A percentile compares a stretch with the other conserved stretches of the same genome.
These are phyloP conservation scores for Eristalis arbustorum DNA, from an alignment of 2,888 invertebrate species.

Conservation along the genomic window DNA sequence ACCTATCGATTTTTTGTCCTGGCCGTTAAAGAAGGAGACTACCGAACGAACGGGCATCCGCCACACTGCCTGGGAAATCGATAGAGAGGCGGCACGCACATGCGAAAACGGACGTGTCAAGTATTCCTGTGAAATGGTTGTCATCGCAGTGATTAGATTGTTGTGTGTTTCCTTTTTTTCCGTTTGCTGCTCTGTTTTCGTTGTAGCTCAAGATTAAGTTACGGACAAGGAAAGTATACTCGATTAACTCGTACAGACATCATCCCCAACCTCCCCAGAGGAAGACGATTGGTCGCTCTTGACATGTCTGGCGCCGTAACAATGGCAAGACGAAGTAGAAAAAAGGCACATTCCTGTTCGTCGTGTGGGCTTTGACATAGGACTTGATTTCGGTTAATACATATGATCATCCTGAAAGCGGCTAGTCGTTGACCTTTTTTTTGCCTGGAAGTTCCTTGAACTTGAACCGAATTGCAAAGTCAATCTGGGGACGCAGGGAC, in stretches of 20 bases:
- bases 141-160: not conserved
- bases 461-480: not conserved
- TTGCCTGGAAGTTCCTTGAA: not conserved
- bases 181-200: not conserved
- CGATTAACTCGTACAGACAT: not conserved
- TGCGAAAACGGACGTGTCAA: slow-evolving; percentile 43
- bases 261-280: not conserved
- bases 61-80: not conserved
- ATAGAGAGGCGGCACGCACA: slow-evolving; percentile 14
- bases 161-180: not conserved
- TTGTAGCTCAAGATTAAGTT: not conserved
- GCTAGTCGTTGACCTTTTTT: not conserved
- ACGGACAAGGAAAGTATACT: not conserved
- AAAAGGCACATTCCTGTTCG: not conserved
- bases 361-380: not conserved
- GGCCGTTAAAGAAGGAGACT: not conserved
- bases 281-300: not conserved
- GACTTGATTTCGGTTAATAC: not conserved
- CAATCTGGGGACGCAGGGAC: not conserved
- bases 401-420: not conserved
- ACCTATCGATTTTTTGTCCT: not conserved
- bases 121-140: slow-evolving; percentile 2
- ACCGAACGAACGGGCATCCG: not conserved
- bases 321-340: not conserved
- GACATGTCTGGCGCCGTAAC: not conserved